A percentile compares a stretch with the other conserved stretches of the same genome.
Evolutionary conservation across 2,888 invertebrate species (phyloP).

Genomic region (Pardosa pseudoannulata): DNA sequence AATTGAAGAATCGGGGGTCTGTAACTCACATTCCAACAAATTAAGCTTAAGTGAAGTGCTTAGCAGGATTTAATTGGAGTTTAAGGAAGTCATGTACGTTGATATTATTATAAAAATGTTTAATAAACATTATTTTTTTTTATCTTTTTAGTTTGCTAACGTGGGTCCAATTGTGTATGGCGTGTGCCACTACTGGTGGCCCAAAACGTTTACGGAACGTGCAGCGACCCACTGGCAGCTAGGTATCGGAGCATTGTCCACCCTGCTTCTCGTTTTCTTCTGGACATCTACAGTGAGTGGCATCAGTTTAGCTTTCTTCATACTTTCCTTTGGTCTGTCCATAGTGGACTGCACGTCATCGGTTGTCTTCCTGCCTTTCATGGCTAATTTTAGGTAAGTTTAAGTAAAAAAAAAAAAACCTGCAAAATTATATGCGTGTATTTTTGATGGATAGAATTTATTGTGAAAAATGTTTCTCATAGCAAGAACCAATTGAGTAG

Average conservation of each 20-base stretch:
- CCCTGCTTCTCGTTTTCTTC: conserved; percentile 78
- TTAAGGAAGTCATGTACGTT: too few relatives aligned
- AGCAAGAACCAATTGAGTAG: too few relatives aligned
- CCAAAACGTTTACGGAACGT: conserved; percentile 76
- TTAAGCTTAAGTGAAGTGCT: too few relatives aligned
- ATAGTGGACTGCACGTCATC: conserved; percentile 91
- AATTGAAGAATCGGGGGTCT: too few relatives aligned
- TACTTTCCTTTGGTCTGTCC: conserved; percentile 83
- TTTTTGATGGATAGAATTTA: too few relatives aligned
- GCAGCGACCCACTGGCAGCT: conserved; percentile 79
- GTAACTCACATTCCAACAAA: too few relatives aligned
- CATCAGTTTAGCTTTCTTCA: conserved; percentile 80
- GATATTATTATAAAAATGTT: too few relatives aligned
- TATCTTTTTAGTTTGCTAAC: conserved; percentile 87
- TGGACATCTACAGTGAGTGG: conserved; percentile 77
- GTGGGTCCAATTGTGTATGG: conserved; percentile 87
- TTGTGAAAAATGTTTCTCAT: too few relatives aligned
- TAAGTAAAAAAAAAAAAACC: too few relatives aligned
- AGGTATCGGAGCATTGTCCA: conserved; percentile 78
- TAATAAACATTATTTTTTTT: too few relatives aligned
- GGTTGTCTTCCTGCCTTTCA: conserved; percentile 90
- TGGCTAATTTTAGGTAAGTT: conserved; percentile 82
- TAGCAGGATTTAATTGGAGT: too few relatives aligned
- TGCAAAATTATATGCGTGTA: too few relatives aligned
- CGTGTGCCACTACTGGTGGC: conserved; percentile 75